These are phyloP conservation scores for Xiphorhynchus elegans DNA, from an alignment of 2,113 vertebrate species.

Conservation along the genomic window DNA sequence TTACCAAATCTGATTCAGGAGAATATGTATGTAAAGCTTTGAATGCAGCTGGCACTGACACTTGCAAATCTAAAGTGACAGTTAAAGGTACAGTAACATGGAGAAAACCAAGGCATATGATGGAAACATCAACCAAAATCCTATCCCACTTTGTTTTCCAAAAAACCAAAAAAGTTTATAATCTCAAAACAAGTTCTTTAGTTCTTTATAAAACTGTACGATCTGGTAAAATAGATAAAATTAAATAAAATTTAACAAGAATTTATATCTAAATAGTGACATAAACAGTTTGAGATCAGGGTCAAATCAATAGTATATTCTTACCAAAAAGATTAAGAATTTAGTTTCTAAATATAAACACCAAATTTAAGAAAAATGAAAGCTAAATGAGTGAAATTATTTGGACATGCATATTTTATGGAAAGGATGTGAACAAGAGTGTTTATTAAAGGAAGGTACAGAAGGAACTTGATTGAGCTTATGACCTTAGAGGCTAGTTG, in stretches of 20 bases:
- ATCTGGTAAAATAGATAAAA: not conserved
- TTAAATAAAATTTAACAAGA: not conserved
- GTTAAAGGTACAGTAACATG: slow-evolving; percentile 85
- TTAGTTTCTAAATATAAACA: not conserved
- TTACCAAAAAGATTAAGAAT: not conserved
- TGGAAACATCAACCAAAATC: not conserved
- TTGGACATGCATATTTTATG: not conserved
- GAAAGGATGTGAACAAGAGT: not conserved
- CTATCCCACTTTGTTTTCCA: not conserved
- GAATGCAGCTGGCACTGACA: slow-evolving; percentile 88
- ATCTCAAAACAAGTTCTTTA: not conserved
- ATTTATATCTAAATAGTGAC: not conserved
- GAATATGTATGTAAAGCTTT: slow-evolving; percentile 96
- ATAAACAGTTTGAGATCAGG: not conserved
- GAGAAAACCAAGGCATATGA: not conserved
- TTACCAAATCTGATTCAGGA: slow-evolving; percentile 83
- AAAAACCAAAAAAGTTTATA: not conserved
- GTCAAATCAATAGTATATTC: not conserved
- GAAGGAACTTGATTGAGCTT: not conserved
- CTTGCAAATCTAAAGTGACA: slow-evolving; percentile 89
- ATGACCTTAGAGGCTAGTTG: not conserved
- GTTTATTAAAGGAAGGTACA: not conserved
- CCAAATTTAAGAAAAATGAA: not conserved
- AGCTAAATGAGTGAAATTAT: not conserved
- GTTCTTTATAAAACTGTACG: not conserved